phyloP scores from a whole-genome alignment of 2,113 vertebrate species.

The Corapipo altera region DNA sequence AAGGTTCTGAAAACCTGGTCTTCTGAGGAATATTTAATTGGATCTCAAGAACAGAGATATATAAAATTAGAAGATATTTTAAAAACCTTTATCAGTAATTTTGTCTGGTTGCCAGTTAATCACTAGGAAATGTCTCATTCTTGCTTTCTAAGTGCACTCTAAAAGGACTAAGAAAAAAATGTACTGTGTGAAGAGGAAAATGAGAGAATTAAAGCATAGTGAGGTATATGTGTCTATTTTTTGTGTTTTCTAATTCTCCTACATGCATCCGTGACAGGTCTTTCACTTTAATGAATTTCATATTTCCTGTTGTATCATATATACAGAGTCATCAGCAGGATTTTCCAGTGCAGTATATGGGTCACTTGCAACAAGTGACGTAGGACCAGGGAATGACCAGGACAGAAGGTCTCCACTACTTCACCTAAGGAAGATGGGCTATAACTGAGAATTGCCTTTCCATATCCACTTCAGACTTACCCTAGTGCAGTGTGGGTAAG shows the following conservation, averaged over 20 bases:
- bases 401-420: not conserved
- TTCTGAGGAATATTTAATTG: not conserved
- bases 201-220: not conserved
- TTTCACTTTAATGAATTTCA: not conserved
- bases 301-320: not conserved
- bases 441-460: not conserved
- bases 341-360: not conserved
- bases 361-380: not conserved
- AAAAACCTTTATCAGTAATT: not conserved
- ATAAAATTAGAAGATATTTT: slow-evolving; percentile 7
- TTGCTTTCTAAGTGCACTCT: not conserved
- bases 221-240: not conserved
- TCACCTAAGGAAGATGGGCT: not conserved
- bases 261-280: accelerated
- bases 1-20: not conserved
- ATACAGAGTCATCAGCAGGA: accelerated
- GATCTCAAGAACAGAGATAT: not conserved
- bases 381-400: not conserved
- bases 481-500: accelerated
- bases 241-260: not conserved
- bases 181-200: not conserved
- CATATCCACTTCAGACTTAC: not conserved
- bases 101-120: not conserved
- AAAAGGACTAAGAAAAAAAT: not conserved
- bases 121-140: not conserved